These are phyloP conservation scores for Metaphire vulgaris DNA, from an alignment of 1,140 invertebrate species.

Conservation along the genomic window DNA sequence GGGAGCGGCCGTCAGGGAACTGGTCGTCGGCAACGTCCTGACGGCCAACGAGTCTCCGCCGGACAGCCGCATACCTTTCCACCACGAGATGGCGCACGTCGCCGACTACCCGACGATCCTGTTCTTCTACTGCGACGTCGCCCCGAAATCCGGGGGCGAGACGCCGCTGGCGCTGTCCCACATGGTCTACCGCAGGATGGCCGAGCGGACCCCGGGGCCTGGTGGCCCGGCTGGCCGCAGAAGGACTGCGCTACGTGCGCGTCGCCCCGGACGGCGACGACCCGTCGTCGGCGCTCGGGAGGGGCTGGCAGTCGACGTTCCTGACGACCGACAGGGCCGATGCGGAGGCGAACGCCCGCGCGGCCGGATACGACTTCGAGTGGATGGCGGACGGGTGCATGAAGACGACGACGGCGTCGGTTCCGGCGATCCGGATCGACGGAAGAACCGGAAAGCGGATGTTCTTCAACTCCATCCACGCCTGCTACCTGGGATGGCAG, in stretches of 20 bases:
- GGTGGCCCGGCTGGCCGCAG: constrained; percentile 33
- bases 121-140: constrained; percentile 40
- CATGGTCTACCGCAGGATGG: constrained; percentile 36
- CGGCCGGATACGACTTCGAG: constrained; percentile 35
- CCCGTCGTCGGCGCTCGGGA: constrained; percentile 34
- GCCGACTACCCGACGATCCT: constrained; percentile 37
- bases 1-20: constrained; percentile 35
- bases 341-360: constrained; percentile 35
- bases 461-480: constrained; percentile 46
- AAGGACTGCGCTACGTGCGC: constrained; percentile 34
- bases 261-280: constrained; percentile 37
- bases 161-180: constrained; percentile 39
- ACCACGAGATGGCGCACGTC: constrained; percentile 46
- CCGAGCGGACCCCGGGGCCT: constrained; percentile 32
- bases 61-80: constrained; percentile 39
- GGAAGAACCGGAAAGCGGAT: constrained; percentile 36
- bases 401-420: constrained; percentile 35
- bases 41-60: constrained; percentile 46
- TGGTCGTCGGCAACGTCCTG: constrained; percentile 38
- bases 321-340: constrained; percentile 33
- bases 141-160: constrained; percentile 37
- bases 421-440: constrained; percentile 37
- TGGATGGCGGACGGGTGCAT: constrained; percentile 40
- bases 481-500: constrained; percentile 39
- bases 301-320: constrained; percentile 42